Conservation (phyloP, 2,888 invertebrate genomes). For the Hirtodrosophila histrioides region DNA sequence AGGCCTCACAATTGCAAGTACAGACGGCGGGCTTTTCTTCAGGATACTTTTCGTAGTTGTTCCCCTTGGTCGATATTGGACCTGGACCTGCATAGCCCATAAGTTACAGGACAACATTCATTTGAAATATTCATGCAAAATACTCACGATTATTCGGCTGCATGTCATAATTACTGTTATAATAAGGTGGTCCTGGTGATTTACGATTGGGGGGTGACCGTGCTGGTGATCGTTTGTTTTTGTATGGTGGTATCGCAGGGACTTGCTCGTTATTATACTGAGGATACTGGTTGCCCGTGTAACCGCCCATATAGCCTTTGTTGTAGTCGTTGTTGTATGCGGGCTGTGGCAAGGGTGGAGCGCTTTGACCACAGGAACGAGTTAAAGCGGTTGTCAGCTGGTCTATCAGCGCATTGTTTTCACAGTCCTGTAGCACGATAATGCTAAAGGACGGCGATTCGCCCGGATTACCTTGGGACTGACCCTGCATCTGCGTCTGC, state of each 20-base stretch:
- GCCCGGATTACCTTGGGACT: not conserved
- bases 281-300: not conserved
- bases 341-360: not conserved
- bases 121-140: not conserved
- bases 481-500: not conserved
- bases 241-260: too few species aligned
- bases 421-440: conserved; percentile 58
- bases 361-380: not conserved
- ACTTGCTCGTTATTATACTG: not conserved
- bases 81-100: too few species aligned
- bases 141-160: not conserved
- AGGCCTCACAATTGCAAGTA: conserved; percentile 25
- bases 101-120: too few species aligned
- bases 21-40: not conserved
- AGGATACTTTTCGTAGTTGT: too few species aligned
- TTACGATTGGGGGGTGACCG: too few species aligned
- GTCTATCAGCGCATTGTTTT: conserved; percentile 46
- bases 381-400: conserved; percentile 47
- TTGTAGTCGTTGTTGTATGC: not conserved
- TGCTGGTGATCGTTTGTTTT: too few species aligned
- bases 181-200: not conserved
- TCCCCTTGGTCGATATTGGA: too few species aligned
- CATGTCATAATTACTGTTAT: not conserved
- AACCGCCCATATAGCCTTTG: not conserved
- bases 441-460: conserved; percentile 37